Evolutionary conservation across 1,140 invertebrate species (phyloP).

Genomic region (Caerostris extrusa): DNA sequence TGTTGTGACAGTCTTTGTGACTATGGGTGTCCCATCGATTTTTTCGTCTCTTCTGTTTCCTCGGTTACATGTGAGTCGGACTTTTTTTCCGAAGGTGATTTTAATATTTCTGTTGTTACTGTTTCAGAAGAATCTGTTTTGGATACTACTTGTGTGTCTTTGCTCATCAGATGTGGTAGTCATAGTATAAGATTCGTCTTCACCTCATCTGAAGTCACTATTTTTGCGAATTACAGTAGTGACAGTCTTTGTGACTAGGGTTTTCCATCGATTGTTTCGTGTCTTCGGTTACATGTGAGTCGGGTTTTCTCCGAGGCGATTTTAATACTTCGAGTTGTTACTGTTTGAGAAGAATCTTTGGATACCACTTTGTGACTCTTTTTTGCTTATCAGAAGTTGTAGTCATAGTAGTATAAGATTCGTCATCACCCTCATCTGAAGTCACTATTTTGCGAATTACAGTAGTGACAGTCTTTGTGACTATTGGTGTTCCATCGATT

Average conservation of each 20-base stretch:
- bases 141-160: too few relatives aligned
- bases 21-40: neutral
- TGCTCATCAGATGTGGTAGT: too few relatives aligned
- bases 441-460: neutral
- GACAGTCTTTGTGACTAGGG: neutral
- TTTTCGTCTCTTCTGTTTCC: neutral
- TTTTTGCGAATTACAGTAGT: slow-evolving; percentile 18
- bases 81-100: neutral
- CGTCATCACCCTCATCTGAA: neutral
- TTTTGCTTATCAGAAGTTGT: neutral
- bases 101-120: neutral
- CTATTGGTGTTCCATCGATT: neutral
- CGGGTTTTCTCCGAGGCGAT: too few relatives aligned
- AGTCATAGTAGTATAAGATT: neutral
- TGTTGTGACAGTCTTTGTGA: neutral
- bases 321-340: neutral
- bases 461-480: slow-evolving; percentile 4
- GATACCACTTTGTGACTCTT: neutral
- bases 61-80: neutral
- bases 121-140: neutral
- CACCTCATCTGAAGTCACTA: neutral
- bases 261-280: neutral
- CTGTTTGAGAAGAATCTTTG: neutral
- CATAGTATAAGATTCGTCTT: too few relatives aligned
- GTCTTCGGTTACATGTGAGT: too few relatives aligned